Evolutionary conservation across 1,140 invertebrate genomes (phyloP).

Genomic region (Drosophila nannoptera): DNA sequence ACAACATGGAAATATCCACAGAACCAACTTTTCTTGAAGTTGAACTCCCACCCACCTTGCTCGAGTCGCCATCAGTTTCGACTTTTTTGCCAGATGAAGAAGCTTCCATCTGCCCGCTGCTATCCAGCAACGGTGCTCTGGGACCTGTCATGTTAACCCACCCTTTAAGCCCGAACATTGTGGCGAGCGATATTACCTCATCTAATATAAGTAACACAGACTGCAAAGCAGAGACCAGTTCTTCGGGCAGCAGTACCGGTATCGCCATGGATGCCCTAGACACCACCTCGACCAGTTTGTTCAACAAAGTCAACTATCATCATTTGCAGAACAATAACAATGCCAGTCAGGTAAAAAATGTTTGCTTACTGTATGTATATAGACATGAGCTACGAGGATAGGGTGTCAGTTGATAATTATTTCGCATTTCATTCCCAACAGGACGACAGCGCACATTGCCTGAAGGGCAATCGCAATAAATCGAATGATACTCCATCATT

Average conservation of each 20-base stretch:
- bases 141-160: constrained; percentile 80
- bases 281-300: constrained; percentile 79
- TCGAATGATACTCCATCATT: constrained; percentile 80
- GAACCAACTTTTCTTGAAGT: constrained; percentile 65
- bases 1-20: constrained; percentile 62
- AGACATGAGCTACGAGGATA: no score
- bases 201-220: constrained; percentile 63
- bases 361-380: no score
- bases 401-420: no score
- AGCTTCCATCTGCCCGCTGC: constrained; percentile 81
- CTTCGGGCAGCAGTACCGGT: constrained; percentile 79
- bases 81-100: constrained; percentile 80
- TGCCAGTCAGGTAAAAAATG: constrained; percentile 60
- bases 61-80: constrained; percentile 66
- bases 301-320: constrained; percentile 80
- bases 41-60: constrained; percentile 57
- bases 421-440: constrained; percentile 45
- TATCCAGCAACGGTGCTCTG: constrained; percentile 78
- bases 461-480: constrained; percentile 79
- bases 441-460: constrained; percentile 81
- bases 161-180: constrained; percentile 77
- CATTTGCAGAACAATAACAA: constrained; percentile 79
- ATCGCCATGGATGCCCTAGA: constrained; percentile 77
- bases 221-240: constrained; percentile 63
- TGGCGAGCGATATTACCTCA: constrained; percentile 65